These are phyloP conservation scores for Coracias cyanogaster DNA, from an alignment of 2,797 vertebrate genomes.

Conservation along the genomic window DNA sequence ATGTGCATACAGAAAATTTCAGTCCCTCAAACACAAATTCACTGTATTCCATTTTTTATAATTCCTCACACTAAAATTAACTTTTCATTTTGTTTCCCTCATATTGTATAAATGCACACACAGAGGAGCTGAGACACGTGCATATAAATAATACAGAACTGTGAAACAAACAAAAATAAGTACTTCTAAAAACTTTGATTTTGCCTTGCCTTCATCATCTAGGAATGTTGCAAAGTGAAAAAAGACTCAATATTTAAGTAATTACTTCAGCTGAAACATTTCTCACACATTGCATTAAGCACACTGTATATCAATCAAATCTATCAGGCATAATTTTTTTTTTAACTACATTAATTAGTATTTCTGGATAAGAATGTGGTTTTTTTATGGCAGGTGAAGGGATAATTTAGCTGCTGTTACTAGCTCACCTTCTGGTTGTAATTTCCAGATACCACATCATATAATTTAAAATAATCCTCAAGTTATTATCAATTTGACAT, in stretches of 20 bases:
- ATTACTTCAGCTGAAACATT: background rate
- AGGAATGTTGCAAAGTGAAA: background rate
- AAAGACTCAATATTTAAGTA: background rate
- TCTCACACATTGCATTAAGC: background rate
- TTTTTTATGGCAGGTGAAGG: background rate
- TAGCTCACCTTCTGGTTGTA: background rate
- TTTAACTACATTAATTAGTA: background rate
- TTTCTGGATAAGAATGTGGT: background rate
- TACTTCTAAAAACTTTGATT: background rate
- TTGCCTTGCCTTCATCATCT: background rate
- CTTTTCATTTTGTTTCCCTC: background rate
- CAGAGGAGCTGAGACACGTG: background rate
- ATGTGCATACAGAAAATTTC: background rate
- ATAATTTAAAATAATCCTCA: background rate
- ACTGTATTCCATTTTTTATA: background rate
- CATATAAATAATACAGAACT: background rate
- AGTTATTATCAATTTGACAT: background rate
- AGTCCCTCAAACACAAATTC: background rate
- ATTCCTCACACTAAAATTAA: accelerated
- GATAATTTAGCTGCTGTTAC: background rate
- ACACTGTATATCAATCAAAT: background rate
- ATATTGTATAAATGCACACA: background rate
- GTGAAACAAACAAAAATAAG: background rate
- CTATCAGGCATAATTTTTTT: background rate
- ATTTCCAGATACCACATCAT: background rate